Evolutionary conservation across 1,140 invertebrate genomes (phyloP).

Genomic region (Proctacanthus coquilletti): DNA sequence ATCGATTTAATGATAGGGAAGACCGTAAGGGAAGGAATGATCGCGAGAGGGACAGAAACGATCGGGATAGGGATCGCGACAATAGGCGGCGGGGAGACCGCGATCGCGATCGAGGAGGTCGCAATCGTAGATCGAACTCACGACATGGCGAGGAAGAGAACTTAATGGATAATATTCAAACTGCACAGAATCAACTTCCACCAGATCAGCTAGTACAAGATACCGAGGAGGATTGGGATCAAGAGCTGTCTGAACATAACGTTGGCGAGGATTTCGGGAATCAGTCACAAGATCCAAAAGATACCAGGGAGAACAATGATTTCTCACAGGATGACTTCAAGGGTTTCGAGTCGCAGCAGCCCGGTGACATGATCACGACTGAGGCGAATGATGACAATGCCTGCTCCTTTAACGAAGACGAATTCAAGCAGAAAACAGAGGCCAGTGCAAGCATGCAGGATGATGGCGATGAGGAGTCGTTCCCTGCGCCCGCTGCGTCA

Average conservation of each 20-base stretch:
- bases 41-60: constrained; percentile 17
- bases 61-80: constrained; percentile 8
- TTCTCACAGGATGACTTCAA: too few relatives aligned
- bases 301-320: too few relatives aligned
- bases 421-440: too few relatives aligned
- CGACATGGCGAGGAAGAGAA: not conserved
- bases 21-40: constrained; percentile 20
- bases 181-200: not conserved
- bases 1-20: constrained; percentile 16
- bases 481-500: too few relatives aligned
- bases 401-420: too few relatives aligned
- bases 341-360: too few relatives aligned
- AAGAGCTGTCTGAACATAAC: constrained; percentile 22
- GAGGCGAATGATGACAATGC: too few relatives aligned
- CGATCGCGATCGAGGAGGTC: not conserved
- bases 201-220: constrained; percentile 7
- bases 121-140: not conserved
- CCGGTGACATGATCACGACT: too few relatives aligned
- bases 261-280: constrained; percentile 6
- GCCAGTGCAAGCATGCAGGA: too few relatives aligned
- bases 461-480: too few relatives aligned
- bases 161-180: not conserved
- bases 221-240: constrained; percentile 28
- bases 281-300: too few relatives aligned
- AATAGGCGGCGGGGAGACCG: too few relatives aligned